Evolutionary conservation across 2,113 vertebrate genomes (phyloP), one percentile per base, ranked within the genome.

Genomic region (Crotalus viridis): DNA sequence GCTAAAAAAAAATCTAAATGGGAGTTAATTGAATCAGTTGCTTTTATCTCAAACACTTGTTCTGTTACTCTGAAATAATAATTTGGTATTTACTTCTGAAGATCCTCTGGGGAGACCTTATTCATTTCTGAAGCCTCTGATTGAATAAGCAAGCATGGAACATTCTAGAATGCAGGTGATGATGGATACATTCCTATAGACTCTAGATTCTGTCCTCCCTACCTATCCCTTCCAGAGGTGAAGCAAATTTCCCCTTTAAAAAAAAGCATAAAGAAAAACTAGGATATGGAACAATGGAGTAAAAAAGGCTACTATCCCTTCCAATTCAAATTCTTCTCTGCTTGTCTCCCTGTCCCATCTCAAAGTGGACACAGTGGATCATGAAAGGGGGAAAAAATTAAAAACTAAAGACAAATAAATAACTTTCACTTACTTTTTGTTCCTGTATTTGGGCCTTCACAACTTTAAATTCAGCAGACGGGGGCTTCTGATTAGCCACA

Each of bases 361-460:
- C 28, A 86, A 46, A 43, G 9, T 17, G 19, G 54, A 28, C 3
- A 17, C 9, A 46, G 17, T n/a, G 19, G 43, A 51, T 21, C 5
- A 59, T 59, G 81, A 48, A 64, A 12, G 48, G 48, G 19, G 15
- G 54, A 0, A 9, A 2, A n/a, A 51, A 51, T 51, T 43, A 39
- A 39, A 21, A 54, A 33, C 24, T 90, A 61, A 64, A 93, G 93
- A 88, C 55, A 46, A 43, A 51, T 54, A 5, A 39, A 43, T 0
- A 0, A 2, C 48, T 93, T 93, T 87, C 28, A 96, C 97, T 97
- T 97, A 99, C 99, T 97, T 99, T 99, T 96, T 99, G 99, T 95
- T 99, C 99, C 95, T 99, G 99, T 96, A 99, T 99, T 97, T 99
- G 99, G 85, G 99, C 99, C 96, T 99, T 99, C 90, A 99, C 99